Base-by-base conservation (phyloP, 2,888 invertebrate species). In the Thera britannica region DNA sequence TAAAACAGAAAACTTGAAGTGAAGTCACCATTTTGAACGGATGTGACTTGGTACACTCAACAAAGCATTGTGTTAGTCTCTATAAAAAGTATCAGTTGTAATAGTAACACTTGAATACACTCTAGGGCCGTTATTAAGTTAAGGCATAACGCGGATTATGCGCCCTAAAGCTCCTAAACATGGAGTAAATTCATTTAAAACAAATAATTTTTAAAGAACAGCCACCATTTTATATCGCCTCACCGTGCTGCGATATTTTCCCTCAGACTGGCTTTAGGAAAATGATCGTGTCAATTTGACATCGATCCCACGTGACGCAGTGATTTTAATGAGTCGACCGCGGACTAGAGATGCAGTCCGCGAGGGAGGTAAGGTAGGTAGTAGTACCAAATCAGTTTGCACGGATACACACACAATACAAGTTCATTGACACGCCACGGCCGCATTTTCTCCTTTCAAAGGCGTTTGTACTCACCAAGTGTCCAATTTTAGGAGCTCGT, bases 401-500 rank as follows among this genome's bases (percentile, higher is more conserved):
- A 94, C 94, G 93, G 93, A 93, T 93, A 94, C 93, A 93, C 93
- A 94, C 93, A 93, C 94, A 94, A 93, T 94, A 93, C 93, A 94
- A 94, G 94, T 94, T 94, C 94, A 94, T 94, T 94, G 94, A 94
- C 94, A 94, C 94, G 93, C 93, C 93, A 93, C 94, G 93, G 93
- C 93, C 93, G 94, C 94, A 92, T 93, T 94, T 94, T 93, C 93
- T 93, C 93, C 91, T 90, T 89, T 83, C 86, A 89, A 92, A 92
- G 90, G 88, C 90, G 91, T 90, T 89, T 83, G 84, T 87, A 96
- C 97, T 97, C 95, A 98, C 98, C 98, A 98, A 91, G 97, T 97
- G 95, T 98, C 98, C 94, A 98, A 95, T 94, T 98, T 98, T 92
- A 98, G 96, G 87, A 98, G 95, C 94, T 98, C 98, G 90, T 98